Percentiles rank a stretch among this genome's conserved stretches.
Evolutionary conservation across 2,113 vertebrate species (phyloP).

Genomic region (Bubalus kerabau): DNA sequence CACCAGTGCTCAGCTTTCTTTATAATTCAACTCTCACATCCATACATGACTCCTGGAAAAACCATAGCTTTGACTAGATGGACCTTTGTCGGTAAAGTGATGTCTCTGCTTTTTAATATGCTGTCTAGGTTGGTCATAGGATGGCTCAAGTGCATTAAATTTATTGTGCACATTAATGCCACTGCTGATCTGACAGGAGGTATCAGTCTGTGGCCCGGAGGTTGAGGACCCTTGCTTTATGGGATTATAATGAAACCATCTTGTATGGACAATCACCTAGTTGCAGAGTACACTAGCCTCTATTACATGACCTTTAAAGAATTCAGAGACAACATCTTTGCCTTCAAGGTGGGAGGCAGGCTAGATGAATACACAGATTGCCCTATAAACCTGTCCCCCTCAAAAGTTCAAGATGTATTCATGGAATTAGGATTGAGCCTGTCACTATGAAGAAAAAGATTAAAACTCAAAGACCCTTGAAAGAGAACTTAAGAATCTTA

Average conservation of each 20-base stretch:
- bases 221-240: neutral
- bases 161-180: neutral
- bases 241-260: neutral
- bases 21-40: neutral
- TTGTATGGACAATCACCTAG: neutral
- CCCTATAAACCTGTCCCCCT: neutral
- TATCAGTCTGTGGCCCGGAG: neutral
- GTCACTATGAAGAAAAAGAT: neutral
- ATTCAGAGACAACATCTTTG: neutral
- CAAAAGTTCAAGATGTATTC: slow-evolving; percentile 5
- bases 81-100: neutral
- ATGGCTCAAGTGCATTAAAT: neutral
- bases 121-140: neutral
- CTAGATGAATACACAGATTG: neutral
- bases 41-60: neutral
- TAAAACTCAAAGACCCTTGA: neutral
- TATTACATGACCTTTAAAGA: neutral
- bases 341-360: neutral
- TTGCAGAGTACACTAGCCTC: neutral
- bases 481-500: slow-evolving; percentile 34
- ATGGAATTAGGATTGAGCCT: neutral
- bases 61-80: neutral
- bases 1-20: no score
- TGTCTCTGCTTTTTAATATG: neutral
- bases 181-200: neutral